phyloP scores from a whole-genome alignment of 1,140 invertebrate genomes.

The Grapholita molesta region DNA sequence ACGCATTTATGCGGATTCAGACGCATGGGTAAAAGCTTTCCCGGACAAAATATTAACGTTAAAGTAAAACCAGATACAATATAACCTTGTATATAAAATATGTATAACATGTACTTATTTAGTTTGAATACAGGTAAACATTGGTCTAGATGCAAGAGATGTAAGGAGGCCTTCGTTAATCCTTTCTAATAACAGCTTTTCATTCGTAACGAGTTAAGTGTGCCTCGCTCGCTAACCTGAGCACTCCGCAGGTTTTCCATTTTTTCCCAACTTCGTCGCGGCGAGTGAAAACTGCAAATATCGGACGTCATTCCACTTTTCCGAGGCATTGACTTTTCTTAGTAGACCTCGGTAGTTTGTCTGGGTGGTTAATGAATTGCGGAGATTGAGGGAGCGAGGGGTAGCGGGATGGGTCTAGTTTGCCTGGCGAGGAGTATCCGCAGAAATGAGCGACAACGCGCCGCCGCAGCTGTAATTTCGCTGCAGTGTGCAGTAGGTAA shows the following conservation, averaged over 20 bases:
- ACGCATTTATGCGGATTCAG: too few relatives aligned
- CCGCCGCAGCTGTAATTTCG: slow-evolving; percentile 58
- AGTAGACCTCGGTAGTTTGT: slow-evolving; percentile 36
- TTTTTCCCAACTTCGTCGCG: slow-evolving; percentile 60
- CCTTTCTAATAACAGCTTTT: not conserved
- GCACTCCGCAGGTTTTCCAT: slow-evolving; percentile 46
- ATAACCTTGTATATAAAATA: too few relatives aligned
- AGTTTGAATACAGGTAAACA: not conserved
- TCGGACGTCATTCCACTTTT: slow-evolving; percentile 75
- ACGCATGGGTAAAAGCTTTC: too few relatives aligned
- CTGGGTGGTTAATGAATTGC: slow-evolving; percentile 24
- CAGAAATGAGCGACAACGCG: slow-evolving; percentile 52
- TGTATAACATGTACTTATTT: too few relatives aligned
- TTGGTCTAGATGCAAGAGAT: not conserved
- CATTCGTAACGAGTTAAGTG: not conserved
- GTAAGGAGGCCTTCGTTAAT: not conserved
- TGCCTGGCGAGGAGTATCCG: slow-evolving; percentile 44
- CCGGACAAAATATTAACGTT: too few relatives aligned
- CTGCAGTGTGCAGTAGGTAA: slow-evolving; percentile 70
- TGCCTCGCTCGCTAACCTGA: not conserved
- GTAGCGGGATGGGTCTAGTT: slow-evolving; percentile 38
- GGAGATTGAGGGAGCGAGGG: slow-evolving; percentile 22
- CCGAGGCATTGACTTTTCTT: slow-evolving; percentile 57
- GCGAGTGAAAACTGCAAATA: slow-evolving; percentile 70
- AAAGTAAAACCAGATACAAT: too few relatives aligned